Evolutionary conservation across 2,113 vertebrate genomes (phyloP), one percentile per base, ranked within the genome.

Genomic region (Circaetus gallicus): DNA sequence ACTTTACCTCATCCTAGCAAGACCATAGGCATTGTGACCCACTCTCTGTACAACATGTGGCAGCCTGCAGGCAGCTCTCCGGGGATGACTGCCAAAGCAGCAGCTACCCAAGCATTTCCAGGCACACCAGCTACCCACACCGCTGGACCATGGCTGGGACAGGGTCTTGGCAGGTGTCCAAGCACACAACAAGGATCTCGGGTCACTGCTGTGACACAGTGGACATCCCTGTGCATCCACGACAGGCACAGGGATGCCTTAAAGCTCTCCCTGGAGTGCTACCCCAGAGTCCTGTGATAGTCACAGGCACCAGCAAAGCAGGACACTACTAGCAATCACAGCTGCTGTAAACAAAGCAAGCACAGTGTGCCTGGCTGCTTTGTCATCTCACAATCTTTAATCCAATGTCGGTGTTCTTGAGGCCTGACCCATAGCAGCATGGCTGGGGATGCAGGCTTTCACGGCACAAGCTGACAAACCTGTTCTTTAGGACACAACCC

Each of bases 251-350:
- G 36, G 20, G 21, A 77, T 50, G 36, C 53, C 49, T 47, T 58
- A n/a, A 47, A 25, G n/a, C 59, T 47, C 24, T 77, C 34, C 55
- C 71, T 47, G 47, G 28, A 69, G 87, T 5, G 5, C 34, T 29
- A 28, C 34, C 47, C 19, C 29, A 21, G 16, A 25, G 42, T 15
- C 42, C 42, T 32, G 40, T 36, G 56, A 55, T 16, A 49, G 20
- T 18, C 63, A 25, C n/a, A 40, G 49, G 49, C 56, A 56, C 20
- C 36, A 49, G 58, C n/a, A 49, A 56, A 90, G 40, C 31, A 45
- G 19, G 59, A 74, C 1, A 2, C 42, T 76, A 19, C 11, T 17
- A n/a, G 47, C 0, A 2, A 55, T 34, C 40, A 17, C 1, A 7
- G 47, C 26, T 63, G 63, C 63, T 45, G 47, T 47, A 42, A 40